Base-by-base conservation (phyloP, 1,140 invertebrate species). In the Rhopalosiphum padi region DNA sequence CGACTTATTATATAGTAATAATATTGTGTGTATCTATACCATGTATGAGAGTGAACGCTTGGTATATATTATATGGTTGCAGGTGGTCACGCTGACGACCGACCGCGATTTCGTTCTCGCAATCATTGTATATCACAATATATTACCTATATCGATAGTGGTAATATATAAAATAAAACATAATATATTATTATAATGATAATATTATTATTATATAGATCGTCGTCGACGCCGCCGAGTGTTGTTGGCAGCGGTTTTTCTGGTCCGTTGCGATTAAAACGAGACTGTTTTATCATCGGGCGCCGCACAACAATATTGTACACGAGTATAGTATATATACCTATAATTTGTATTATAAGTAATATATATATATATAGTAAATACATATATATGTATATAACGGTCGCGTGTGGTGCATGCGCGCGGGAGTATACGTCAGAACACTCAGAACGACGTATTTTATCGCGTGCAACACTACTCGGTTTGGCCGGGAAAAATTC, bases 201-300 rank as follows among this genome's bases (percentile, higher is more conserved):
- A n/a, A 18, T n/a, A 77, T 68, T 25, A 25, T 60, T 60, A 60
- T 60, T n/a, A n/a, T 77, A 4, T 35, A 77, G 30, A 77, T 77
- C 30, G n/a, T n/a, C 30, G 25, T 68, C 23, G 55, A 4, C 55
- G 25, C 0, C 9, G 55, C 1, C 55, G 55, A 6, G 3, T 15
- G 11, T 30, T n/a, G 30, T 68, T 15, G 60, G 60, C 9, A 30
- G 9, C 30, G 90, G 90, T 91, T 91, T 91, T 91, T 91, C 90
- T 91, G 43, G 68, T 91, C 60, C 90, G 37, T 23, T 77, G 90
- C 90, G 43, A 91, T 91, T 82, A 91, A 82, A 91, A 82, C 60
- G 21, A 85, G 37, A 85, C 83, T 4, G 83, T 41, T 85, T 43
- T 85, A 41, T 77, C 60, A 21, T n/a, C 60, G 15, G 60, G 60